Evolutionary conservation across 2,888 invertebrate genomes (phyloP), one percentile per base, ranked within the genome.

Genomic region (Caenorhabditis sp.): DNA sequence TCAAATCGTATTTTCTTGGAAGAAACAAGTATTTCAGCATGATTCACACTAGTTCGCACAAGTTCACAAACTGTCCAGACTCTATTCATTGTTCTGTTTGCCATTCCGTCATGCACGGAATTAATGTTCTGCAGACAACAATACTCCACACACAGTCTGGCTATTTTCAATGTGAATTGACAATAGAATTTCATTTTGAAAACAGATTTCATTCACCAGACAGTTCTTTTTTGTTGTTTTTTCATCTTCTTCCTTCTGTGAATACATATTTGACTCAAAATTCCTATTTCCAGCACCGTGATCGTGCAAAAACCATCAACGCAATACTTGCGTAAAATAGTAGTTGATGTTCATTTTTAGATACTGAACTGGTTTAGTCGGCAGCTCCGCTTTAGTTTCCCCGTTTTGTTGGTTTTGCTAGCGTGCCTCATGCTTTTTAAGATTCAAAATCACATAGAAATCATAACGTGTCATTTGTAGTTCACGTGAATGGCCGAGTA

Each of bases 261-360:
- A n/a, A n/a, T n/a, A n/a, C n/a, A n/a, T n/a, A n/a, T n/a, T n/a
- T n/a, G n/a, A n/a, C n/a, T n/a, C n/a, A n/a, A n/a, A n/a, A n/a
- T n/a, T n/a, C n/a, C n/a, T n/a, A n/a, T n/a, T n/a, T n/a, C n/a
- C n/a, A n/a, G n/a, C n/a, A n/a, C n/a, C n/a, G n/a, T n/a, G 6
- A 13, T 13, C 40, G 11, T 40, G 13, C 32, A 5, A 40, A 2
- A 40, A 11, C 13, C 13, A 40, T 47, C 47, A 18, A 47, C n/a
- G 11, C 47, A 20, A 18, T 20, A 9, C 13, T 13, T 15, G 13
- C 11, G 18, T 18, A 47, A 18, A 18, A 18, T 18, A 68, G 5
- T 47, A 24, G 8, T 58, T 47, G 2, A 20, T 24, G 56, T 56
- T 58, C 62, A 71, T 71, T 71, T 62, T 28, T 24, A 50, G 53